phyloP scores from a whole-genome alignment of 2,797 vertebrate genomes.

The Sorex maritimensis region DNA sequence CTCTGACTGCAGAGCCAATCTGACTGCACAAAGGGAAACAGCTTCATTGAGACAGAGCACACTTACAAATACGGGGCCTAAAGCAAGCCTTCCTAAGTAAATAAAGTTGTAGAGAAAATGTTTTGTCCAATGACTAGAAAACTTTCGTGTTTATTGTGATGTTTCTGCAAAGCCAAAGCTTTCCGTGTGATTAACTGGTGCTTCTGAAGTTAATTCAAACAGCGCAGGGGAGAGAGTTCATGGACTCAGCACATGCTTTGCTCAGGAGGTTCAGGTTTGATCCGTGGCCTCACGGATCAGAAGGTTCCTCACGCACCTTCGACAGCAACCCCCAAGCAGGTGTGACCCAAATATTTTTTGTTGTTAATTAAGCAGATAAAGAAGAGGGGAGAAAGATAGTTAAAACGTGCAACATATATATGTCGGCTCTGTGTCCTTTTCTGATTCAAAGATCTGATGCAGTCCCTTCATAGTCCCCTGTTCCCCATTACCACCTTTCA shows the following conservation, averaged over 20 bases:
- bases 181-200: conserved; percentile 32
- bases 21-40: conserved; percentile 29
- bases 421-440: neutral
- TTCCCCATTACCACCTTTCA: neutral
- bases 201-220: conserved; percentile 10
- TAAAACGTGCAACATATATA: neutral
- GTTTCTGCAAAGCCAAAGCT: conserved; percentile 62
- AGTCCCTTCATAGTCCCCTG: neutral
- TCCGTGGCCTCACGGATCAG: no score
- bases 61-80: conserved; percentile 53
- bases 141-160: conserved; percentile 30
- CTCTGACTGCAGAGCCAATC: neutral
- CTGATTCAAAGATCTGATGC: neutral
- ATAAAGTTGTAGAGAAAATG: conserved; percentile 60
- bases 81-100: conserved; percentile 66
- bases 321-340: no score
- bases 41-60: conserved; percentile 62
- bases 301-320: no score
- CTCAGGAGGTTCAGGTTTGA: no score
- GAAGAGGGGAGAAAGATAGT: no score
- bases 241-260: no score
- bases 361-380: no score
- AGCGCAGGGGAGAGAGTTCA: neutral
- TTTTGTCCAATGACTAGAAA: conserved; percentile 63
- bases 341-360: no score